phyloP scores from a whole-genome alignment of 2,113 vertebrate genomes.

The Rhodinocichla rosea region DNA sequence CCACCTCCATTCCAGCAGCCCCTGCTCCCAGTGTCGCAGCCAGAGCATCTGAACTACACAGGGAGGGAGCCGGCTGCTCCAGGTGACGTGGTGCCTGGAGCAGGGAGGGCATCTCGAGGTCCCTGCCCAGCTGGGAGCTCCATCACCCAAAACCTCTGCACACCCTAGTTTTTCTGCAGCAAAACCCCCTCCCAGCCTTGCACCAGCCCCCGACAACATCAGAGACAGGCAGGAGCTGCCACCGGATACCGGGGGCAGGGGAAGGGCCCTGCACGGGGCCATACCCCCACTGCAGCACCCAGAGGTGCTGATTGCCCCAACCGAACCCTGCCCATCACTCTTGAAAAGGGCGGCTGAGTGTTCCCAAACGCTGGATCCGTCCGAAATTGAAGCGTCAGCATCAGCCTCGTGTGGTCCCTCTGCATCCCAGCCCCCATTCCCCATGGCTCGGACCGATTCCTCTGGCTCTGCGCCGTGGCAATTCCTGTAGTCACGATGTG shows the following conservation, averaged over 20 bases:
- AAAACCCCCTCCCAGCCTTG: neutral
- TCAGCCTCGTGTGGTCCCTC: neutral
- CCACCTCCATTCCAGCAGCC: neutral
- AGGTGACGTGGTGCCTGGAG: neutral
- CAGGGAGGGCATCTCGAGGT: accelerated
- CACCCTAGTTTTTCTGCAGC: neutral
- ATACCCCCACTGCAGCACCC: neutral
- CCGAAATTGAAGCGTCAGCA: neutral
- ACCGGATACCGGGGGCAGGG: neutral
- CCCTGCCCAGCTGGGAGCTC: neutral
- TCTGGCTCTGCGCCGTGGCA: neutral
- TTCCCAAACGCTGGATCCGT: accelerated
- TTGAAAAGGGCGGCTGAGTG: neutral
- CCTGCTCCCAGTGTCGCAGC: neutral
- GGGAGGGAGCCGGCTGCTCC: neutral
- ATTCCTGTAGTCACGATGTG: accelerated
- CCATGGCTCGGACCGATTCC: neutral
- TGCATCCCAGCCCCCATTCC: neutral
- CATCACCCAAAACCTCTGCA: neutral
- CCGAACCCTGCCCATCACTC: accelerated
- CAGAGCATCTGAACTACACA: neutral
- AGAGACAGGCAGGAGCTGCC: neutral
- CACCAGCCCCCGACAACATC: neutral
- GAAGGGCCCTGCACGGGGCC: neutral
- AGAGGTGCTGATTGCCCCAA: accelerated